These are phyloP conservation scores for Bellardia pandia DNA, from an alignment of 2,888 invertebrate genomes.

Conservation along the genomic window DNA sequence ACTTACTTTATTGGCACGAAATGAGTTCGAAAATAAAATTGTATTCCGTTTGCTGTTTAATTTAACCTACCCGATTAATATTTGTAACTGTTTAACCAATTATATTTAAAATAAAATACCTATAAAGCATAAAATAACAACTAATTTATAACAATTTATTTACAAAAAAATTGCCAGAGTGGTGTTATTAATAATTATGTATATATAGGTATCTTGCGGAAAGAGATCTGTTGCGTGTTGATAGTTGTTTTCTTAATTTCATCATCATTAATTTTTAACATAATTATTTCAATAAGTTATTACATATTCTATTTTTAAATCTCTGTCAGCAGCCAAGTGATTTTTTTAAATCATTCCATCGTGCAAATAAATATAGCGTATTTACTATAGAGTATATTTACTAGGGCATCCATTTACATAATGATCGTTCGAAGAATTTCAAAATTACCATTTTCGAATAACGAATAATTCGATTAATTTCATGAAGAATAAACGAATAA, in stretches of 20 bases:
- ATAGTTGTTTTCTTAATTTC: neutral
- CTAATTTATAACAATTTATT: neutral
- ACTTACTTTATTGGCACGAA: neutral
- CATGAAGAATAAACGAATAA: too few relatives aligned
- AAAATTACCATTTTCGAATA: too few relatives aligned
- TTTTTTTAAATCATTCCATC: too few relatives aligned
- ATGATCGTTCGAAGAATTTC: too few relatives aligned
- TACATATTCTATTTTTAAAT: too few relatives aligned
- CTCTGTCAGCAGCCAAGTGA: too few relatives aligned
- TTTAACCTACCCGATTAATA: conserved; percentile 4
- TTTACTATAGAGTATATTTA: too few relatives aligned
- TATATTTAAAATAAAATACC: neutral
- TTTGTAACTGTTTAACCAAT: conserved; percentile 1
- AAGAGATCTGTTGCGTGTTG: neutral
- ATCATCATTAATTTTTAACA: neutral
- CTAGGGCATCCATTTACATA: too few relatives aligned
- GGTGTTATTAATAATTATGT: neutral
- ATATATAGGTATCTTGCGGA: neutral
- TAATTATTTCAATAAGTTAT: too few relatives aligned
- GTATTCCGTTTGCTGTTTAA: neutral
- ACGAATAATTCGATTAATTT: too few relatives aligned
- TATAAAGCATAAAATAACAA: neutral
- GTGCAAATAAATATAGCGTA: too few relatives aligned
- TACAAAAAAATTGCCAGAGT: neutral
- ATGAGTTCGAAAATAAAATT: conserved; percentile 32